Evolutionary conservation across 2,888 invertebrate species (phyloP).

Genomic region (Drosophila seclusa): DNA sequence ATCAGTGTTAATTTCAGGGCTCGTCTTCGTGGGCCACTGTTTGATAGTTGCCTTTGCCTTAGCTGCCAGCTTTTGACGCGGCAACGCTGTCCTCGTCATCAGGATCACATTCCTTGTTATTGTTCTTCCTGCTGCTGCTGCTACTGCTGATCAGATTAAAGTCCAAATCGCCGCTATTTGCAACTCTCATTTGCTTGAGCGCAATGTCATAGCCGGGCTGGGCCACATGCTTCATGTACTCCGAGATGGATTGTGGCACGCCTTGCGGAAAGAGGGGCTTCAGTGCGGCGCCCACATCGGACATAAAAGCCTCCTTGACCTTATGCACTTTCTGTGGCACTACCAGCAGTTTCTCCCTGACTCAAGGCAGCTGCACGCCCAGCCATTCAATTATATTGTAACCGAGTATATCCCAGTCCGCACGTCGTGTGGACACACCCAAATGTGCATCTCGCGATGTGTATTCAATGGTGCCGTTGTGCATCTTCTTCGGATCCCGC

Average conservation of each 20-base stretch:
- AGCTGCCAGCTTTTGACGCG: slow-evolving; percentile 38
- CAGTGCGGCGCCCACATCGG: slow-evolving; percentile 81
- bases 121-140: slow-evolving; percentile 46
- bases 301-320: slow-evolving; percentile 89
- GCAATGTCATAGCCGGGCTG: slow-evolving; percentile 90
- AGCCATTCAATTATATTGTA: slow-evolving; percentile 98
- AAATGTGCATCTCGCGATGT: slow-evolving; percentile 98
- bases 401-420: slow-evolving; percentile 96
- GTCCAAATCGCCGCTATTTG: slow-evolving; percentile 87
- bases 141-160: slow-evolving; percentile 59
- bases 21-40: slow-evolving; percentile 7
- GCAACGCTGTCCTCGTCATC: slow-evolving; percentile 55
- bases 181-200: slow-evolving; percentile 87
- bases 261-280: slow-evolving; percentile 81
- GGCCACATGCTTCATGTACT: slow-evolving; percentile 89
- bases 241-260: slow-evolving; percentile 86
- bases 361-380: slow-evolving; percentile 94
- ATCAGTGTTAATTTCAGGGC: slow-evolving; percentile 4
- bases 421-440: slow-evolving; percentile 94
- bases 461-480: slow-evolving; percentile 98
- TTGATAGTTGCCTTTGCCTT: neutral
- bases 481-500: slow-evolving; percentile 95
- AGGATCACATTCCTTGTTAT: slow-evolving; percentile 54
- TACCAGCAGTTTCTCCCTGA: slow-evolving; percentile 87
- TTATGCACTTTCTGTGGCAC: slow-evolving; percentile 88